Evolutionary conservation across 2,888 invertebrate species (phyloP).

Genomic region (Eugnorisma glareosa): DNA sequence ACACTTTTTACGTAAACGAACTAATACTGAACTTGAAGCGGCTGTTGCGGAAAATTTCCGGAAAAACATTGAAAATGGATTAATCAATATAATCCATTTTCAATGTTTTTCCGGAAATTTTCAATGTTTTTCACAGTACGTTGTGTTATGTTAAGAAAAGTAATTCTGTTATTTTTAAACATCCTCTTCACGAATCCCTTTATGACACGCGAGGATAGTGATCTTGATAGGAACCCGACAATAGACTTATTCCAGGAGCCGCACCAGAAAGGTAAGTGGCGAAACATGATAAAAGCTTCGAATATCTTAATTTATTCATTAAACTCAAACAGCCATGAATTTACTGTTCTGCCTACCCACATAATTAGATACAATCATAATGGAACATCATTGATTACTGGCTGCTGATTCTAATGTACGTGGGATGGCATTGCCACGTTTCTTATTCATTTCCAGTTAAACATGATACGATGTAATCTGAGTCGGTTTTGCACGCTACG

Average conservation of each 20-base stretch:
- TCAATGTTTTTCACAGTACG: too few species aligned
- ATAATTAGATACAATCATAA: conserved; percentile 47
- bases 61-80: conserved; percentile 1
- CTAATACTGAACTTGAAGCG: background rate
- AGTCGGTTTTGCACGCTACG: conserved; percentile 38
- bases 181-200: background rate
- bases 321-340: conserved; percentile 35
- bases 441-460: conserved; percentile 38
- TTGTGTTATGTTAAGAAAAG: conserved; percentile 2
- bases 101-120: too few species aligned
- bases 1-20: conserved; percentile 3
- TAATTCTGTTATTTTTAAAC: conserved; percentile 5
- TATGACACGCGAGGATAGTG: background rate
- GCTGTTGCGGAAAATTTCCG: background rate
- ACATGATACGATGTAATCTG: conserved; percentile 29
- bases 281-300: background rate
- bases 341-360: background rate
- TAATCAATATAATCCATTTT: too few species aligned
- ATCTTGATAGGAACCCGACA: background rate
- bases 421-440: conserved; percentile 40
- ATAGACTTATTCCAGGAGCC: background rate
- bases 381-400: conserved; percentile 49
- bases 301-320: conserved; percentile 18
- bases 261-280: background rate
- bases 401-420: conserved; percentile 28